phyloP scores from a whole-genome alignment of 2,797 vertebrate species.

The Petrocephalus sullivani region DNA sequence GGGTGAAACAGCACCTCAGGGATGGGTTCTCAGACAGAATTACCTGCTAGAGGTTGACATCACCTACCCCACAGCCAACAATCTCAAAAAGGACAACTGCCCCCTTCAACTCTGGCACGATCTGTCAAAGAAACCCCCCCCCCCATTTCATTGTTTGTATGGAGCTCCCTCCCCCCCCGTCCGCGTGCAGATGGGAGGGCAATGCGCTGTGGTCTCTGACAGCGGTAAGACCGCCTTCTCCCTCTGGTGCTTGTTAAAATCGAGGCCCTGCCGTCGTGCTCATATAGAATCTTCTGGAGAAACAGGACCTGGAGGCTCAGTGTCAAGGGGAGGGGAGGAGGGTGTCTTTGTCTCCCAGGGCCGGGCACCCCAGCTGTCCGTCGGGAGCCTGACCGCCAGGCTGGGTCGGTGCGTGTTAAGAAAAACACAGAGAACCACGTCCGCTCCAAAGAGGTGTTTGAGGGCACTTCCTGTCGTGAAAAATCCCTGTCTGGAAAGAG shows the following conservation, averaged over 20 bases:
- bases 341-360: conserved; percentile 37
- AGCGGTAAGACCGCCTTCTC: conserved; percentile 48
- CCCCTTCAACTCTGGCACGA: conserved; percentile 48
- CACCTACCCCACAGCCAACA: conserved; percentile 60
- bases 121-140: conserved; percentile 47
- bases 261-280: conserved; percentile 44
- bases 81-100: conserved; percentile 55
- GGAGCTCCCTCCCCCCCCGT: neutral
- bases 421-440: neutral
- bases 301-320: conserved; percentile 37
- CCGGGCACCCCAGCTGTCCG: conserved; percentile 30
- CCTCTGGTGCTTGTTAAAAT: conserved; percentile 58
- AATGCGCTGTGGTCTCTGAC: conserved; percentile 26
- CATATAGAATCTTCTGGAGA: conserved; percentile 22
- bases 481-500: neutral
- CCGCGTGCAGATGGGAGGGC: conserved; percentile 27
- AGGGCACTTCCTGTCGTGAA: conserved; percentile 13
- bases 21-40: conserved; percentile 58
- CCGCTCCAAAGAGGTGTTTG: neutral
- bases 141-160: conserved; percentile 33
- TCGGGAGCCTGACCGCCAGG: neutral
- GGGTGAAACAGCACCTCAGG: conserved; percentile 44
- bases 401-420: neutral
- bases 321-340: conserved; percentile 34
- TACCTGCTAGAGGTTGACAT: conserved; percentile 68